Percentiles rank a stretch among this genome's conserved stretches.
phyloP scores from a whole-genome alignment of 2,113 vertebrate species.

The Paralichthys olivaceus region DNA sequence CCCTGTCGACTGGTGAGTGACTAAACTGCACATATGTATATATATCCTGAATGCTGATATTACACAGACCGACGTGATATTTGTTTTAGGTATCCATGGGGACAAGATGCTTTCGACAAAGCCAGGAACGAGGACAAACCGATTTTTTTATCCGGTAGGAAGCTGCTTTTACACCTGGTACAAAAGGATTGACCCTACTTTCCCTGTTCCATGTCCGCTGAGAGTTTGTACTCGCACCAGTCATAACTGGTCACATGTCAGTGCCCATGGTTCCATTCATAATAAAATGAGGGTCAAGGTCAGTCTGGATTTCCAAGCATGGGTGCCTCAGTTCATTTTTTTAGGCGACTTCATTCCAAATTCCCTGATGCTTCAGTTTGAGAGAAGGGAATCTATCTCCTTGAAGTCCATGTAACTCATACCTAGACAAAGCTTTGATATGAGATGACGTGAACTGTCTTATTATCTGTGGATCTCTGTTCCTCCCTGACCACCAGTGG shows the following conservation, averaged over 20 bases:
- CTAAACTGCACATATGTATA: background rate
- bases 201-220: background rate
- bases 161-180: too few species aligned
- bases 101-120: conserved; percentile 93
- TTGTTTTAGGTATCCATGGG: conserved; percentile 90
- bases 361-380: background rate
- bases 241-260: background rate
- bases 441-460: background rate
- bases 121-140: conserved; percentile 91
- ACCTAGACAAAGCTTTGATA: background rate
- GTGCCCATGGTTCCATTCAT: too few species aligned
- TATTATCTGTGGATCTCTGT: background rate
- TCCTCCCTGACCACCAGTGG: conserved; percentile 81
- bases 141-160: conserved; percentile 93
- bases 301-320: too few species aligned
- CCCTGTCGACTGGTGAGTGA: conserved; percentile 92
- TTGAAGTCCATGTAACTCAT: too few species aligned
- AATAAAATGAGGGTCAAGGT: too few species aligned
- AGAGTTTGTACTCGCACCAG: too few species aligned
- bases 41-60: background rate
- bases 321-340: too few species aligned
- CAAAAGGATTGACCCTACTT: background rate
- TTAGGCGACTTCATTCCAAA: too few species aligned
- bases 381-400: too few species aligned
- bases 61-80: background rate